phyloP scores from a whole-genome alignment of 2,113 vertebrate genomes.

The Pollimyrus isidori region DNA sequence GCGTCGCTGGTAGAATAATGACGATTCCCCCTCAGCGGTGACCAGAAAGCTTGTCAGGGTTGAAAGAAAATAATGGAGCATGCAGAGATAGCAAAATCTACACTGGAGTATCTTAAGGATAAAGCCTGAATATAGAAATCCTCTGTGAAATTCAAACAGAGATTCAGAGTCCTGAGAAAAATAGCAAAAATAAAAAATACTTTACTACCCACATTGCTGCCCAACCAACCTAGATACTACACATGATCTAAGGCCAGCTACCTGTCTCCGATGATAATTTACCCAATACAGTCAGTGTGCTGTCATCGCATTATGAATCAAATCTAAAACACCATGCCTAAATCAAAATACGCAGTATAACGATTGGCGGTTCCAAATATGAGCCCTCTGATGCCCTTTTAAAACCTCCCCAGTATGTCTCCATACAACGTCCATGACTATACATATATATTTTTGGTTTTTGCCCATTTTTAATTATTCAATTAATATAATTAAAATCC shows the following conservation, averaged over 20 bases:
- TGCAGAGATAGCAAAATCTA: not conserved
- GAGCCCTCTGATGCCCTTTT: not conserved
- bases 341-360: not conserved
- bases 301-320: not conserved
- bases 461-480: not conserved
- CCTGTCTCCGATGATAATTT: not conserved
- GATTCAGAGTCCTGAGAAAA: not conserved
- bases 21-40: not conserved
- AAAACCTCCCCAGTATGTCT: not conserved
- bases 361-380: not conserved
- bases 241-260: not conserved
- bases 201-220: not conserved
- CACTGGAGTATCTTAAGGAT: not conserved
- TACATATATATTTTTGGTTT: not conserved
- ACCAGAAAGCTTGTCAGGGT: not conserved
- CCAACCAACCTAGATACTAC: not conserved
- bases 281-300: not conserved
- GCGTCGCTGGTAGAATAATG: not conserved
- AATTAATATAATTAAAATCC: not conserved
- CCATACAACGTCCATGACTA: not conserved
- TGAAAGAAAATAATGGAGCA: not conserved
- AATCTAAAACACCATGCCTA: not conserved
- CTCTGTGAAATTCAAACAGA: not conserved
- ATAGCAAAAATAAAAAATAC: not conserved
- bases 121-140: not conserved